A percentile compares a stretch with the other conserved stretches of the same genome.
Conservation (phyloP, 92 coral and sea anemone genomes). For the Muricea muricata region DNA sequence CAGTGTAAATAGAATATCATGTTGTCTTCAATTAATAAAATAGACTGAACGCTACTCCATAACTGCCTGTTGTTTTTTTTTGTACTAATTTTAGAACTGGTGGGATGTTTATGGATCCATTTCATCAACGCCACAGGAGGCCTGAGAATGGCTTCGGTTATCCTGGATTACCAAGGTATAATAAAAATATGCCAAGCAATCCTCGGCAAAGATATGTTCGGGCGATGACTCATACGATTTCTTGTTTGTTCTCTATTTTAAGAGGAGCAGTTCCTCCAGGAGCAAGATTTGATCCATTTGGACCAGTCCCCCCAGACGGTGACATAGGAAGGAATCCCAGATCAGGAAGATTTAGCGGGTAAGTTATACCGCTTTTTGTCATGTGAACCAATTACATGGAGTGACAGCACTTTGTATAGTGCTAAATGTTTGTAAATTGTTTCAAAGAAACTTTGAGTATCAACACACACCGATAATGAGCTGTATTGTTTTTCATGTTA, state of each 20-base stretch:
- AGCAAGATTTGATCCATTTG: slow-evolving; percentile 98
- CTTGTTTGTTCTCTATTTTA: neutral
- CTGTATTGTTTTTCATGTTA: no score
- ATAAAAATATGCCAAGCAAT: no score
- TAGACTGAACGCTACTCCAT: neutral
- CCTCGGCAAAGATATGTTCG: no score
- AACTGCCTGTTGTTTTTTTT: neutral
- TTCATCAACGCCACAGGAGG: slow-evolving; percentile 81
- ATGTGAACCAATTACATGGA: no score
- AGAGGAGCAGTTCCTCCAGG: slow-evolving; percentile 99
- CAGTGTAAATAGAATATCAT: no score
- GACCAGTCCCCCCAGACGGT: slow-evolving; percentile 90
- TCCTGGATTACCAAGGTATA: slow-evolving; percentile 60
- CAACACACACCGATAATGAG: no score
- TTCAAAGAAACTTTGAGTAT: no score
- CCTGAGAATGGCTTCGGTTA: slow-evolving; percentile 54
- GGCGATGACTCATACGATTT: neutral
- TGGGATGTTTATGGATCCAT: slow-evolving; percentile 99
- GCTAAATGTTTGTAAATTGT: no score
- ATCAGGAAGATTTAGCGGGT: slow-evolving; percentile 92
- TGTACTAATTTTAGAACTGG: slow-evolving; percentile 69
- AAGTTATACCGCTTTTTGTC: neutral
- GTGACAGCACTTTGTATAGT: no score
- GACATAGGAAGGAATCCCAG: slow-evolving; percentile 68
- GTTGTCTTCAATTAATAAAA: no score